phyloP scores from a whole-genome alignment of 2,888 invertebrate genomes.

The Iphiclides podalirius region DNA sequence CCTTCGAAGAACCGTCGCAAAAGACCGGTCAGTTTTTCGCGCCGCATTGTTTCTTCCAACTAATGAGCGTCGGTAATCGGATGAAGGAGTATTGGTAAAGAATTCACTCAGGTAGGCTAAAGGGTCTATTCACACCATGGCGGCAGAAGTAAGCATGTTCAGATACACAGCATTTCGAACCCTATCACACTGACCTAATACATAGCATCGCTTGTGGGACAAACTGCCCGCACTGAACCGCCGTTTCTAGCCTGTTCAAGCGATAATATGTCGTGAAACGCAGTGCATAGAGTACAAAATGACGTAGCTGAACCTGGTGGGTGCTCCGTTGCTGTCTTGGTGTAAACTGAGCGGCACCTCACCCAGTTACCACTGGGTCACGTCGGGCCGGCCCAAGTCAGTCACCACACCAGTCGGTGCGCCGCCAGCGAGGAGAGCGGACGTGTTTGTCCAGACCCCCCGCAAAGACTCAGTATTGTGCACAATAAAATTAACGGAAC shows the following conservation, averaged over 20 bases:
- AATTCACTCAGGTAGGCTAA: slow-evolving; percentile 35
- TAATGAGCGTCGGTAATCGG: slow-evolving; percentile 35
- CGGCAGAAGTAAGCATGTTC: neutral
- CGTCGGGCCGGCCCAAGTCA: slow-evolving; percentile 11
- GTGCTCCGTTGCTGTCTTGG: neutral
- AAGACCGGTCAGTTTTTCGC: slow-evolving; percentile 12
- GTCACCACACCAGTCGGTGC: slow-evolving; percentile 28
- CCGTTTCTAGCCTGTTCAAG: no score
- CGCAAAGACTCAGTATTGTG: slow-evolving; percentile 4
- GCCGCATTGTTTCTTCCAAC: slow-evolving; percentile 29
- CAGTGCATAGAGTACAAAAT: neutral
- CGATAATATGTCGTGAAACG: no score
- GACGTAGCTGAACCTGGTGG: no score
- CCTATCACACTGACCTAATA: no score
- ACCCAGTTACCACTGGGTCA: slow-evolving; percentile 45
- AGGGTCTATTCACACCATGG: neutral
- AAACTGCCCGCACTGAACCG: no score
- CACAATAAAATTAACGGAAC: slow-evolving; percentile 6
- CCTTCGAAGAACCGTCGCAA: slow-evolving; percentile 13
- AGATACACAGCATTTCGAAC: no score
- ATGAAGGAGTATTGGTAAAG: slow-evolving; percentile 28
- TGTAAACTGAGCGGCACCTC: slow-evolving; percentile 26
- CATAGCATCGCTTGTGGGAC: no score
- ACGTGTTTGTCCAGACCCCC: slow-evolving; percentile 2
- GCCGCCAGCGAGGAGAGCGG: slow-evolving; percentile 1